phyloP scores from a whole-genome alignment of 2,888 invertebrate genomes.

The Drosophila melanosoma region DNA sequence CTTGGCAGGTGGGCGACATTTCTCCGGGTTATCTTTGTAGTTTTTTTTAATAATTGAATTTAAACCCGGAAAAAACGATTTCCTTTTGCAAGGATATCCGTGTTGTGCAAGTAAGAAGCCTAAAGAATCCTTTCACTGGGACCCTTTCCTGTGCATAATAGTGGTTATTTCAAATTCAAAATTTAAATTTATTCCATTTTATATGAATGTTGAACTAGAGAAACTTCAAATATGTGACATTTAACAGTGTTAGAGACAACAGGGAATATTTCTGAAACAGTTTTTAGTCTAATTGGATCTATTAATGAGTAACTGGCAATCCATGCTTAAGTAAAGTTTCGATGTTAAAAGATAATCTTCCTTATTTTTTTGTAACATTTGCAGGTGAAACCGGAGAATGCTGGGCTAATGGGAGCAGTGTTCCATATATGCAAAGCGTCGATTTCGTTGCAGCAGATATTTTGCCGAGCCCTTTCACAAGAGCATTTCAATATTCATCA shows the following conservation, averaged over 20 bases:
- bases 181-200: background rate
- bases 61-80: no score
- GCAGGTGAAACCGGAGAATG: constrained; percentile 21
- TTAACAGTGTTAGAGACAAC: background rate
- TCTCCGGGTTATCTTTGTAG: no score
- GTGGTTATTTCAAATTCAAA: background rate
- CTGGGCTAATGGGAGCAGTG: constrained; percentile 21
- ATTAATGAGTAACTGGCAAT: background rate
- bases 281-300: background rate
- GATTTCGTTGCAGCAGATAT: constrained; percentile 13
- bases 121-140: no score
- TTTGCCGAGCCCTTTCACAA: background rate
- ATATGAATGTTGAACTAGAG: background rate
- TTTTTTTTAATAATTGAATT: no score
- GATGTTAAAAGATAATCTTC: background rate
- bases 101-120: no score
- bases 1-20: no score
- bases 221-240: background rate
- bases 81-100: no score
- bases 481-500: background rate
- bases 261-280: background rate
- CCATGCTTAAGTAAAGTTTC: background rate
- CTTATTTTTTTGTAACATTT: background rate
- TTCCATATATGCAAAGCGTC: constrained; percentile 23
- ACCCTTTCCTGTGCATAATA: no score